Evolutionary conservation across 2,797 vertebrate species (phyloP).

Genomic region (Anguilla megastoma): DNA sequence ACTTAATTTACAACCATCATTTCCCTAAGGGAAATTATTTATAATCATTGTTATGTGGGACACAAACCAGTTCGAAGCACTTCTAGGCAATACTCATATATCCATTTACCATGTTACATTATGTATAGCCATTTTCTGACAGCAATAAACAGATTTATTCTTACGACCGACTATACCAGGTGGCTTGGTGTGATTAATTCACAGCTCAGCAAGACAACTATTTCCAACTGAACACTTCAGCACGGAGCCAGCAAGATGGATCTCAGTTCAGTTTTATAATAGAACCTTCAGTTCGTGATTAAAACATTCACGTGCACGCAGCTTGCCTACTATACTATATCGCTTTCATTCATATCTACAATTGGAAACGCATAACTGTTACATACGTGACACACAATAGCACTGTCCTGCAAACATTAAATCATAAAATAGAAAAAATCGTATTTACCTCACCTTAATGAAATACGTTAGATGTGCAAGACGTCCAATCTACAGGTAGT

Average conservation of each 20-base stretch:
- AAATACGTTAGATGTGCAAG: not conserved
- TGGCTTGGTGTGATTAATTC: slow-evolving; percentile 12
- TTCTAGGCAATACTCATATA: not conserved
- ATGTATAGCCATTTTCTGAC: not conserved
- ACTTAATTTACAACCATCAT: not conserved
- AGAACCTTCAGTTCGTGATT: not conserved
- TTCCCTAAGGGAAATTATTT: not conserved
- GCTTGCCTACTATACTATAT: not conserved
- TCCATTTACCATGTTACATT: not conserved
- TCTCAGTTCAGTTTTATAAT: not conserved
- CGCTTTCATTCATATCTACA: not conserved
- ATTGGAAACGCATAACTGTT: not conserved
- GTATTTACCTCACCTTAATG: slow-evolving; percentile 13
- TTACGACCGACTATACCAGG: not conserved
- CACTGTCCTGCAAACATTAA: not conserved
- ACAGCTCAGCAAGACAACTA: slow-evolving; percentile 5
- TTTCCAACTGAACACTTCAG: not conserved
- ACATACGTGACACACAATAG: not conserved
- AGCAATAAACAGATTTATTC: not conserved
- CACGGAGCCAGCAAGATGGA: not conserved
- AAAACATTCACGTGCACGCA: not conserved
- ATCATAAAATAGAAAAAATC: not conserved
- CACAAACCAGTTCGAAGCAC: not conserved
- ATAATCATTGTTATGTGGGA: not conserved
- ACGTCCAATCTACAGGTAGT: slow-evolving; percentile 30